Conservation (phyloP, 2,113 vertebrate genomes). For the Hippolais icterina region DNA sequence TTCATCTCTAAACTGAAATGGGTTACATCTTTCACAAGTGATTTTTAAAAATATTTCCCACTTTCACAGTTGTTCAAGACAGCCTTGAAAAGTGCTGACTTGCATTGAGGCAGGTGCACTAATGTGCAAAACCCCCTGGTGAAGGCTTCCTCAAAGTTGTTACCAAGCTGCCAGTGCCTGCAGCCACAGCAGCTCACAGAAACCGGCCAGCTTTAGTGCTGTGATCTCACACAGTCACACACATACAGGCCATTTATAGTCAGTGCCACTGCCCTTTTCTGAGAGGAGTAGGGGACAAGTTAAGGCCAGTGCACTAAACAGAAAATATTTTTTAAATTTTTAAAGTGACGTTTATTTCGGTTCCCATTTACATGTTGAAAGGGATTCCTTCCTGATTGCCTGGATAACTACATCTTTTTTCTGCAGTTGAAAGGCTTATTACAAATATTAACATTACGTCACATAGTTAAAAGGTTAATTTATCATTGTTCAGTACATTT, state of each 20-base stretch:
- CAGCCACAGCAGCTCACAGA: not conserved
- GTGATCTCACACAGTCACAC: not conserved
- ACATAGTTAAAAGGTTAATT: slow-evolving; percentile 35
- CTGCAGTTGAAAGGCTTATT: not conserved
- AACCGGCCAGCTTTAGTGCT: not conserved
- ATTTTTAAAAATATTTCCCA: not conserved
- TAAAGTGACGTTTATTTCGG: not conserved
- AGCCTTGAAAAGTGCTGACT: not conserved
- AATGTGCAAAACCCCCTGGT: not conserved
- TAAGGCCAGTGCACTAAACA: not conserved
- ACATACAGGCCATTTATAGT: not conserved
- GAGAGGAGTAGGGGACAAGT: not conserved
- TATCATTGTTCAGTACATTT: not conserved
- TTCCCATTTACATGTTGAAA: not conserved
- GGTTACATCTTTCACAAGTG: not conserved
- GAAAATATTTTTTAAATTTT: not conserved
- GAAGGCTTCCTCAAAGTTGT: not conserved
- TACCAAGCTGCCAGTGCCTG: not conserved
- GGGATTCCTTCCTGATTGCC: not conserved
- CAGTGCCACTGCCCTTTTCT: not conserved
- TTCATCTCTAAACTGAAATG: not conserved
- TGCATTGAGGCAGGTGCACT: not conserved
- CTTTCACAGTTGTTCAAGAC: not conserved
- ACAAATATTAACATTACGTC: slow-evolving; percentile 5
- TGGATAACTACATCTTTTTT: not conserved